Percentiles rank a stretch among this genome's conserved stretches.
Evolutionary conservation across 1,140 invertebrate genomes (phyloP).

Genomic region (Macrotrachela quadricornifera): DNA sequence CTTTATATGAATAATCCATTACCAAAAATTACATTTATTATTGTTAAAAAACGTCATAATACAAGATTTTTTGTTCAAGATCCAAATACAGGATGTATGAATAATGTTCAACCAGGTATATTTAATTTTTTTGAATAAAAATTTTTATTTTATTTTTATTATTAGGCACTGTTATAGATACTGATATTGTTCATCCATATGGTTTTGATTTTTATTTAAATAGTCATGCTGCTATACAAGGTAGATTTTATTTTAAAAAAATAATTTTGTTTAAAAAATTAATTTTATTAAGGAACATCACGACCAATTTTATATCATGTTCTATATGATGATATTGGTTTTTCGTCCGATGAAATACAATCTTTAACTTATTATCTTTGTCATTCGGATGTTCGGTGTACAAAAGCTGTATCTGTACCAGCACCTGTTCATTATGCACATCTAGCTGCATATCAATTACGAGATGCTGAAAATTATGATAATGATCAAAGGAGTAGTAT

Average conservation of each 20-base stretch:
- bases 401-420: conserved; percentile 64
- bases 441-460: conserved; percentile 52
- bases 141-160: no score
- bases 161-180: conserved; percentile 32
- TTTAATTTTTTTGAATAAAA: no score
- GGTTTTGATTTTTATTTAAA: conserved; percentile 40
- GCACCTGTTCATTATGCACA: conserved; percentile 81
- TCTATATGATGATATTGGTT: conserved; percentile 56
- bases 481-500: no score
- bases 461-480: conserved; percentile 4
- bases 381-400: conserved; percentile 64
- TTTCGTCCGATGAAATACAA: conserved; percentile 29
- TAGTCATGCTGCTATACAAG: not conserved
- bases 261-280: no score
- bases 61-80: no score
- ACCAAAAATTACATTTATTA: no score
- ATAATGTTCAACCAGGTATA: no score
- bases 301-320: conserved; percentile 67
- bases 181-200: conserved; percentile 51
- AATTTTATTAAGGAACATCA: conserved; percentile 46
- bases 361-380: conserved; percentile 61
- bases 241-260: no score
- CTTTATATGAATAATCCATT: no score
- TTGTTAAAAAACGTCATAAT: no score
- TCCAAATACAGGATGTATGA: no score